Evolutionary conservation across 2,113 vertebrate genomes (phyloP).

Genomic region (Petrocephalus microphthalmus): DNA sequence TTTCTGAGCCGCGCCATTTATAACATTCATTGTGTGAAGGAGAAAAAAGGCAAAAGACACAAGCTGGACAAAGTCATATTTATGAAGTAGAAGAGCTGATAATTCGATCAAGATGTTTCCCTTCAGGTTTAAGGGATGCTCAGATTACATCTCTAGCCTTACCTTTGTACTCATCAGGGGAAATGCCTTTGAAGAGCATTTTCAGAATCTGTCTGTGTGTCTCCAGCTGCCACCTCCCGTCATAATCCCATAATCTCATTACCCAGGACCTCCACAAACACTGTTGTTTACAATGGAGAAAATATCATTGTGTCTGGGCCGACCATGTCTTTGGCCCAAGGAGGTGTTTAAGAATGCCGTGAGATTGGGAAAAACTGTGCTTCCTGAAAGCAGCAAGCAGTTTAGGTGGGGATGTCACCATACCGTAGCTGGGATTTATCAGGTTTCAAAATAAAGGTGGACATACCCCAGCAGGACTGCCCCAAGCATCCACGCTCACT

Average conservation of each 20-base stretch:
- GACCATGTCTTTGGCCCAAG: slow-evolving; percentile 23
- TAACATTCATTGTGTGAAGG: slow-evolving; percentile 7
- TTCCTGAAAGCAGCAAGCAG: slow-evolving; percentile 39
- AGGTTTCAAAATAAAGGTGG: not conserved
- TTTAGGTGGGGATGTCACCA: slow-evolving; percentile 20
- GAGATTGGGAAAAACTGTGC: slow-evolving; percentile 29
- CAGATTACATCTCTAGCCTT: not conserved
- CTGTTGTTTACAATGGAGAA: slow-evolving; percentile 18
- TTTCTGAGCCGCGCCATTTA: not conserved
- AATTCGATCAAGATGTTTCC: slow-evolving; percentile 20
- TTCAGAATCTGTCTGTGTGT: slow-evolving; percentile 1
- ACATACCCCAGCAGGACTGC: not conserved
- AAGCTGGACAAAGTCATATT: not conserved
- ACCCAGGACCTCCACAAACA: not conserved
- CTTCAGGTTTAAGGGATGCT: slow-evolving; percentile 7
- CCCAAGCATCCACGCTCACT: not conserved
- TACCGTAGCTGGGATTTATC: not conserved
- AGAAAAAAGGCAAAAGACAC: not conserved
- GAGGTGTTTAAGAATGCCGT: slow-evolving; percentile 31
- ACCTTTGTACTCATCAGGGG: slow-evolving; percentile 22
- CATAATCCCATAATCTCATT: slow-evolving; percentile 7
- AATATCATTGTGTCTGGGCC: slow-evolving; percentile 38
- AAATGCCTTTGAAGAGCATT: slow-evolving; percentile 4
- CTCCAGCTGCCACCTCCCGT: not conserved
- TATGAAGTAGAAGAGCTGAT: not conserved